Conservation (phyloP, 2,113 vertebrate genomes). For the Macquaria ambigua region DNA sequence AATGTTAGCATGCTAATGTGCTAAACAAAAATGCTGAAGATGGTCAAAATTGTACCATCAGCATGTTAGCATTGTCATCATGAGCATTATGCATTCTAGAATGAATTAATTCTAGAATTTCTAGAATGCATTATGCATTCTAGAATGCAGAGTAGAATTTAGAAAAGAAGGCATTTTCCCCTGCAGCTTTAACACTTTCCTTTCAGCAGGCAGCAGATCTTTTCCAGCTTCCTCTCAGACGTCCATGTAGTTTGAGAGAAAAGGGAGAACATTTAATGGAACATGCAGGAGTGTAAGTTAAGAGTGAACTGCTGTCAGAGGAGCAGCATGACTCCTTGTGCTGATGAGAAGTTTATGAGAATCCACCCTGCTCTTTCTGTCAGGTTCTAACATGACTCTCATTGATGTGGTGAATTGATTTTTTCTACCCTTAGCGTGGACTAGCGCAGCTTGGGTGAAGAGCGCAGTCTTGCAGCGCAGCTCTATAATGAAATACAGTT, state of each 20-base stretch:
- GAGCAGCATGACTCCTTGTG: conserved; percentile 25
- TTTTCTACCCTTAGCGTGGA: not conserved
- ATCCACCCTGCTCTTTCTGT: conserved; percentile 19
- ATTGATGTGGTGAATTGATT: conserved; percentile 51
- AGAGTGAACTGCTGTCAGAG: conserved; percentile 40
- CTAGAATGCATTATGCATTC: too few relatives aligned
- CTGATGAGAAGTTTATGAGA: conserved; percentile 39
- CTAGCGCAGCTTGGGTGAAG: not conserved
- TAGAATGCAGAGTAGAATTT: not conserved
- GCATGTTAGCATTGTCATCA: too few relatives aligned
- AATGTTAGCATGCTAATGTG: too few relatives aligned
- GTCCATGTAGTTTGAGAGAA: not conserved
- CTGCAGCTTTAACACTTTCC: not conserved
- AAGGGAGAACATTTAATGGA: not conserved
- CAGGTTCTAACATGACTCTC: conserved; percentile 29
- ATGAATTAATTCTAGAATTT: too few relatives aligned
- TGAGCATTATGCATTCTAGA: too few relatives aligned
- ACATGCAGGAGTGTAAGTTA: conserved; percentile 2
- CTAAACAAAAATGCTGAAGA: too few relatives aligned
- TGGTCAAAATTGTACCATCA: too few relatives aligned
- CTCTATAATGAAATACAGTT: conserved; percentile 37
- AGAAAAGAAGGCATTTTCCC: not conserved
- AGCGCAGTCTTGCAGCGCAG: not conserved
- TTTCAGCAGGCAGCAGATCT: not conserved
- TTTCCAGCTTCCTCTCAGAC: conserved; percentile 2